Conservation (phyloP, 2,888 invertebrate genomes). For the Deilephila porcellus region DNA sequence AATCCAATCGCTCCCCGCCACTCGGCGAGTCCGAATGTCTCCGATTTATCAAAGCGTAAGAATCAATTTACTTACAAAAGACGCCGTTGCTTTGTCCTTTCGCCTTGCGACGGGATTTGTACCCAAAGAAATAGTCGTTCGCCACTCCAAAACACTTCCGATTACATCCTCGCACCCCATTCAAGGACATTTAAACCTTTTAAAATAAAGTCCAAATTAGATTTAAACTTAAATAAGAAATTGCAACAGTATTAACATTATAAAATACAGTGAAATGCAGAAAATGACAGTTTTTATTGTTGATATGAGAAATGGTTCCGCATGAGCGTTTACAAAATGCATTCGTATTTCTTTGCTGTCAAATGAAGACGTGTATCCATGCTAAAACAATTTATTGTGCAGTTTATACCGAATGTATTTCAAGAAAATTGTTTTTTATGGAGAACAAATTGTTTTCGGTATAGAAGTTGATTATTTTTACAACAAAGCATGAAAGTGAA, state of each 20-base stretch:
- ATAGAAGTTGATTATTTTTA: neutral
- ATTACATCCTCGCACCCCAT: neutral
- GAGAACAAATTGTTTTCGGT: neutral
- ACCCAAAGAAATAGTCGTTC: slow-evolving; percentile 25
- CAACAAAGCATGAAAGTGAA: no score
- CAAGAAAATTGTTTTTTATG: slow-evolving; percentile 11
- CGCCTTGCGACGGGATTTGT: slow-evolving; percentile 23
- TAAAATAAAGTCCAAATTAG: neutral
- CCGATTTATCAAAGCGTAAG: slow-evolving; percentile 40
- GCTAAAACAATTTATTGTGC: slow-evolving; percentile 13
- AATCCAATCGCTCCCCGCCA: slow-evolving; percentile 39
- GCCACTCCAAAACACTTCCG: slow-evolving; percentile 22
- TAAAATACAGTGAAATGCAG: slow-evolving; percentile 18
- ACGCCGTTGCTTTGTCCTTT: slow-evolving; percentile 27
- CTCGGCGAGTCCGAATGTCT: slow-evolving; percentile 31
- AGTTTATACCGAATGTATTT: neutral
- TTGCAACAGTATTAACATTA: neutral
- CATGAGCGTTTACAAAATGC: slow-evolving; percentile 16
- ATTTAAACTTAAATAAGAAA: neutral
- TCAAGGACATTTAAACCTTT: neutral
- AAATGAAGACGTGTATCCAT: slow-evolving; percentile 12
- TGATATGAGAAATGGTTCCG: slow-evolving; percentile 20
- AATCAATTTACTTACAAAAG: slow-evolving; percentile 39
- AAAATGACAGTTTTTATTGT: slow-evolving; percentile 29
- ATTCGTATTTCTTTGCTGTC: slow-evolving; percentile 20